Base-by-base conservation (phyloP, 2,797 vertebrate genomes). In the Rhabdomys pumilio region DNA sequence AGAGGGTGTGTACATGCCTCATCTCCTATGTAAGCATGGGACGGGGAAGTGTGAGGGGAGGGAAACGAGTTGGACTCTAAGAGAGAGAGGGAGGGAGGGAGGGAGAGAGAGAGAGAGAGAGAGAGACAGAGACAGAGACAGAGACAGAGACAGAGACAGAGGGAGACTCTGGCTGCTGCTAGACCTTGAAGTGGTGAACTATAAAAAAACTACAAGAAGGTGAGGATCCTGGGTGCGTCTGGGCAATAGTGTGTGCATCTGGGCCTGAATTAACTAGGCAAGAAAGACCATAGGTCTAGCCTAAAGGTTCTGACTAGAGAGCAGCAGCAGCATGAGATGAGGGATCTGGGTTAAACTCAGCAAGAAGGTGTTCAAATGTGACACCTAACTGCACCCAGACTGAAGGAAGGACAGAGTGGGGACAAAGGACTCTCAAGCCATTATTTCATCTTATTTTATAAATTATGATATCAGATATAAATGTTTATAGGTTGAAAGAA, bases 401-500 rank as follows among this genome's bases (percentile, higher is more conserved):
- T 22, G 24, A 53, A 50, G 50, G 83, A 6, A 24, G 31, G 47
- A 15, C 20, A n/a, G 12, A 50, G 3, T 22, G 31, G 81, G 22
- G 17, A 44, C 31, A 50, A 19, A 65, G 59, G 67, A 50, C 11
- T 22, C 44, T 85, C 1, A 34, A 53, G 19, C 44, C 12, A 17
- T 85, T 34, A 24, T n/a, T 85, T 17, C 15, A 11, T 34, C 8
- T 61, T 47, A 89, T 86, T 95, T 86, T 50, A 38, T 44, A 67
- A 13, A 76, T 76, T 92, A 59, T 83, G 38, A 76, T 38, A 50
- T 10, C 88, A 93, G 22, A 57, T 69, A 13, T 53, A 83, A 38
- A 87, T 41, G 59, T 83, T 44, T 63, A 10, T 19, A 44, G 6
- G 5, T 17, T 77, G 55, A 93, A 93, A 92, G 47, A 94, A 97